Conservation (phyloP, 2,888 invertebrate species). For the Nephrocerus scutellatus region DNA sequence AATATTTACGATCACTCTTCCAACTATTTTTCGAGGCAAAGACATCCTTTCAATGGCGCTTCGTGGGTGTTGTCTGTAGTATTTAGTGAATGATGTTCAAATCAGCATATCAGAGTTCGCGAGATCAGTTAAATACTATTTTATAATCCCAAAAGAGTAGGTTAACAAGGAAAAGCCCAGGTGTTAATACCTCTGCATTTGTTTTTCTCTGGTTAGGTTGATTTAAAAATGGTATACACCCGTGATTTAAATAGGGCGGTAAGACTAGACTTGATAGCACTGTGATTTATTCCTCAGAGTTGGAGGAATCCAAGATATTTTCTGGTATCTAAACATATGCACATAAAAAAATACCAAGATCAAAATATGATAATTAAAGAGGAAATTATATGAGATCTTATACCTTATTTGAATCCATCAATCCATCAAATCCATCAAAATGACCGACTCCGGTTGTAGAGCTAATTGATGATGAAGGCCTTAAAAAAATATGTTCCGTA, state of each 20-base stretch:
- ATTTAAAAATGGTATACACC: neutral
- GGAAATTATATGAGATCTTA: too few species aligned
- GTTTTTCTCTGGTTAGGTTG: neutral
- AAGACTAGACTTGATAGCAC: too few species aligned
- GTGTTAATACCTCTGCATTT: constrained; percentile 5
- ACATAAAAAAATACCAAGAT: too few species aligned
- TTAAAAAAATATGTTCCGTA: too few species aligned
- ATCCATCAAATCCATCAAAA: too few species aligned
- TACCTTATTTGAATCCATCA: too few species aligned
- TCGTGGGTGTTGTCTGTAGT: neutral
- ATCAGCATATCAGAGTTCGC: constrained; percentile 1
- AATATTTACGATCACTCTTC: neutral
- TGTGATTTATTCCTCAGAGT: constrained; percentile 3
- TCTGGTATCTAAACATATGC: too few species aligned
- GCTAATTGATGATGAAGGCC: too few species aligned
- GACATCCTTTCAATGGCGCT: too few species aligned
- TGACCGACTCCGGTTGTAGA: too few species aligned
- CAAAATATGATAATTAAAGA: too few species aligned
- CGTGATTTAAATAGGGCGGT: neutral
- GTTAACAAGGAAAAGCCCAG: constrained; percentile 8
- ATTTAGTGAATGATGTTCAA: neutral
- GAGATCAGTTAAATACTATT: constrained; percentile 3
- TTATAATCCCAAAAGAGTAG: too few species aligned
- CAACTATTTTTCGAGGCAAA: neutral
- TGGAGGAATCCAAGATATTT: constrained; percentile 7